A percentile compares a stretch with the other conserved stretches of the same genome.
These are phyloP conservation scores for Pseudomyrmex concolor DNA, from an alignment of 1,140 invertebrate genomes.

Conservation along the genomic window DNA sequence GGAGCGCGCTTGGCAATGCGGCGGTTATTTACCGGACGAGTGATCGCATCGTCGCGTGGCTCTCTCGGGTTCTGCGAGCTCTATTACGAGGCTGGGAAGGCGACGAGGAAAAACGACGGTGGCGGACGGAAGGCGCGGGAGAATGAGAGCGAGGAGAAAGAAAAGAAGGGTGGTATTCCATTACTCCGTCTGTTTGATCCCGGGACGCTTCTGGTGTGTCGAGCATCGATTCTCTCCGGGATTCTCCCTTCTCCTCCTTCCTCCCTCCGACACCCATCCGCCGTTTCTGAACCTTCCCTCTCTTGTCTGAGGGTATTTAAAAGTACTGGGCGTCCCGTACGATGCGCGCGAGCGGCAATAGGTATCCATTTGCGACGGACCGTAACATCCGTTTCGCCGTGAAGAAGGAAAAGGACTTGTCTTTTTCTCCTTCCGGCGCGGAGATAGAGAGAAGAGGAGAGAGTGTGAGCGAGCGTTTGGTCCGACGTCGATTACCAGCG, in stretches of 20 bases:
- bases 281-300: neutral
- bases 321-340: conserved; percentile 33
- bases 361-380: conserved; percentile 58
- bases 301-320: conserved; percentile 48
- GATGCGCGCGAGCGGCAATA: conserved; percentile 35
- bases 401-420: conserved; percentile 18
- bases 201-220: conserved; percentile 41
- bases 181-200: conserved; percentile 65
- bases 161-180: conserved; percentile 49
- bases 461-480: conserved; percentile 3
- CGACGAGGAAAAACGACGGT: conserved; percentile 60
- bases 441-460: conserved; percentile 5
- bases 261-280: neutral
- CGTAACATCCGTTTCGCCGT: conserved; percentile 48
- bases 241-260: too few relatives aligned
- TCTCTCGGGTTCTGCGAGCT: conserved; percentile 11
- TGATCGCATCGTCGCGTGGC: conserved; percentile 54
- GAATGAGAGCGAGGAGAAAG: conserved; percentile 5
- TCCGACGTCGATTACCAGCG: conserved; percentile 57
- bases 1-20: neutral
- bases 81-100: conserved; percentile 38
- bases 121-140: conserved; percentile 9
- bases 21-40: conserved; percentile 39
- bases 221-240: conserved; percentile 44
- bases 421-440: neutral